Evolutionary conservation across 2,113 vertebrate species (phyloP), one percentile per base, ranked within the genome.

Genomic region (Chrysochloris asiatica): DNA sequence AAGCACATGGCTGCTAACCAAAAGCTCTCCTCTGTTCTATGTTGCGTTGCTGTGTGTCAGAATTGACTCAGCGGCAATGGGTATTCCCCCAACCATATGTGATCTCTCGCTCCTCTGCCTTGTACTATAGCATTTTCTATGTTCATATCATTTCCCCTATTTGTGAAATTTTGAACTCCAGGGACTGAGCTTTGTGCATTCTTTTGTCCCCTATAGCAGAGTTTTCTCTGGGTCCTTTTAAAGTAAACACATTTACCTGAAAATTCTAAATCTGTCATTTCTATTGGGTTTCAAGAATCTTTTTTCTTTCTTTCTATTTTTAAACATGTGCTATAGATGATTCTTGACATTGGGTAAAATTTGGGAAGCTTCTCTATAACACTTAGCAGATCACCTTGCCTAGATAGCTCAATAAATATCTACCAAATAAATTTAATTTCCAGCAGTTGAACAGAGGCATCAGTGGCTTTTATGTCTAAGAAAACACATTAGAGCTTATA

Each of bases 191-290:
- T 82, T 30, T 36, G 7, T 26, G 87, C 8, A 22, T 48, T 10
- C 63, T 84, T 92, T 30, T 72, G 8, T 28, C 1, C 7, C 7
- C 59, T 59, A 30, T 2, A 33, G 56, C 22, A 38, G 17, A 22
- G 26, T 47, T 67, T 75, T 72, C 47, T 47, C 0, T 2, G 5
- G 54, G 36, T 5, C 28, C 47, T 72, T 80, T 28, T 73, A 52
- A 47, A 30, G 72, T 47, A 28, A 47, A 47, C 13, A 30, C 30
- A 73, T 45, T 73, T 45, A 81, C 33, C 16, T 52, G 9, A 50
- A 73, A 71, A 92, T 88, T 86, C 36, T 91, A 41, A 83, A 65
- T 86, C 33, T 72, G 36, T 19, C n/a, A 21, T 91, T 88, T 83
- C 73, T 8, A 88, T 33, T 54, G 14, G 21, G 41, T 30, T 41